Evolutionary conservation across 2,113 vertebrate species (phyloP).

Genomic region (Pteropus alecto): DNA sequence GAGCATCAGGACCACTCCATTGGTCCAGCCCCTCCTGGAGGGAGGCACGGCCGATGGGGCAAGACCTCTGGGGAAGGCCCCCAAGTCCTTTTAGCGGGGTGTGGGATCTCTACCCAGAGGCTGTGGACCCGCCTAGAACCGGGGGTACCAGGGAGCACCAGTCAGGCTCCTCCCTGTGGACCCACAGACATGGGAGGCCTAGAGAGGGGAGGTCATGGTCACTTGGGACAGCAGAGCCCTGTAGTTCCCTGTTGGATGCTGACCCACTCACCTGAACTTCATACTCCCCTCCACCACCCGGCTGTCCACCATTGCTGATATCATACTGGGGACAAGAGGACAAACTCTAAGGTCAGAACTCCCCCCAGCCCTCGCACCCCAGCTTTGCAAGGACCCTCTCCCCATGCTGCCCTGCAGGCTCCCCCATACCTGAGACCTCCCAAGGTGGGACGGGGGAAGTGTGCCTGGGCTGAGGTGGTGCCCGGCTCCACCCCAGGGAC

Average conservation of each 20-base stretch:
- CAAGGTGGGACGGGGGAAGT: accelerated
- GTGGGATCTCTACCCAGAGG: background rate
- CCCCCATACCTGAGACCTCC: background rate
- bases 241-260: background rate
- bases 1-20: conserved; percentile 85
- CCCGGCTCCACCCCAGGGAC: conserved; percentile 64
- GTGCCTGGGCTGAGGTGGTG: background rate
- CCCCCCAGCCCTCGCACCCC: background rate
- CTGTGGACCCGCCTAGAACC: background rate
- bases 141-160: background rate
- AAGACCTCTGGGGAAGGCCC: background rate
- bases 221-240: background rate
- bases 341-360: background rate
- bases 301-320: conserved; percentile 83
- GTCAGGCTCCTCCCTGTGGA: background rate
- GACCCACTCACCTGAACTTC: conserved; percentile 86
- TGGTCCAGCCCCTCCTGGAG: conserved; percentile 90
- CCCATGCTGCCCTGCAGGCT: background rate
- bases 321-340: conserved; percentile 80
- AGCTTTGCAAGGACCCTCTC: background rate
- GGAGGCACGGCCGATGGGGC: background rate
- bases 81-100: background rate
- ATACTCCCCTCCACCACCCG: conserved; percentile 89
- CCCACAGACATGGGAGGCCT: background rate
- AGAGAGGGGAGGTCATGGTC: background rate